A percentile compares a stretch with the other conserved stretches of the same genome.
phyloP scores from a whole-genome alignment of 2,888 invertebrate genomes.

The Euplexia lucipara region DNA sequence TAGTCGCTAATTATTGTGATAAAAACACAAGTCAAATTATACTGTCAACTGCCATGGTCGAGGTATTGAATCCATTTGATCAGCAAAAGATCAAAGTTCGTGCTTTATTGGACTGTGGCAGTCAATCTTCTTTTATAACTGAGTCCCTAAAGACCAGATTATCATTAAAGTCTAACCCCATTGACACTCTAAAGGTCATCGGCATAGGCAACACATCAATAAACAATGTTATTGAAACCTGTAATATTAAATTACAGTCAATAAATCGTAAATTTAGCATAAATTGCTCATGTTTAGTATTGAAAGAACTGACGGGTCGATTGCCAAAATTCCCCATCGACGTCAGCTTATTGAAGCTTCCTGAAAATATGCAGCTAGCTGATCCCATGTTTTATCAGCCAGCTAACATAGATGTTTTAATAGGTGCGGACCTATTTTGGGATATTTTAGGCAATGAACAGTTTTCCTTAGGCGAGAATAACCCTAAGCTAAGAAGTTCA shows the following conservation, averaged over 20 bases:
- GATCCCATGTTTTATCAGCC: too few species aligned
- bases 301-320: constrained; percentile 51
- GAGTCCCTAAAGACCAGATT: too few species aligned
- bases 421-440: too few species aligned
- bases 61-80: constrained; percentile 12
- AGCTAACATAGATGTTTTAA: constrained; percentile 3
- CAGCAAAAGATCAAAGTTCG: too few species aligned
- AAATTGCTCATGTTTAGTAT: constrained; percentile 39
- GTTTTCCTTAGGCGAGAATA: too few species aligned
- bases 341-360: too few species aligned
- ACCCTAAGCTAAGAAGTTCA: constrained; percentile 15
- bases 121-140: too few species aligned
- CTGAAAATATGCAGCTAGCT: too few species aligned
- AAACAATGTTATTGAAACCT: constrained; percentile 13
- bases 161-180: background rate
- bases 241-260: background rate
- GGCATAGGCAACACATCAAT: too few species aligned
- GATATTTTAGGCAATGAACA: too few species aligned
- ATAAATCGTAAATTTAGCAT: constrained; percentile 1
- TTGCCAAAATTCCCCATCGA: too few species aligned
- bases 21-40: constrained; percentile 3
- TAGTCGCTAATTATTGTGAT: background rate
- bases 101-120: too few species aligned
- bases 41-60: constrained; percentile 24
- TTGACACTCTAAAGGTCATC: constrained; percentile 12